Evolutionary conservation across 2,888 invertebrate genomes (phyloP).

Genomic region (Papilio demoleus): DNA sequence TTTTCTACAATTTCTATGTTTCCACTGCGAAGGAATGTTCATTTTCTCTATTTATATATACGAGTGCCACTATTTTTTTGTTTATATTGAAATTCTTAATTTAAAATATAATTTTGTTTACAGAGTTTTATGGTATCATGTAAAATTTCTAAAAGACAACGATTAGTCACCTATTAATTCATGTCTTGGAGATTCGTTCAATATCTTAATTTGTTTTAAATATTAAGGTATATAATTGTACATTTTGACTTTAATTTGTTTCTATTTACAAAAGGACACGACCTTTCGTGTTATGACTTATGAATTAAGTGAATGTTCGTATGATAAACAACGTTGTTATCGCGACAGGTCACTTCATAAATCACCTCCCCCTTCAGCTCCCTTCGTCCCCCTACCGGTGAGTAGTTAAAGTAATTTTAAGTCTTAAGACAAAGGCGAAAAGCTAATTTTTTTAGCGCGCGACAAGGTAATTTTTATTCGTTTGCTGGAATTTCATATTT

Average conservation of each 20-base stretch:
- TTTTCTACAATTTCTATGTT: conserved; percentile 2
- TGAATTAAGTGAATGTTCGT: conserved; percentile 35
- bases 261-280: conserved; percentile 18
- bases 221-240: not conserved
- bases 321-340: conserved; percentile 36
- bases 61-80: not conserved
- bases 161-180: too few species aligned
- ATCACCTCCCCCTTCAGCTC: not conserved
- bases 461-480: conserved; percentile 14
- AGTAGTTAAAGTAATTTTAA: conserved; percentile 27
- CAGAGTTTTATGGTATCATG: too few species aligned
- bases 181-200: too few species aligned
- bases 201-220: too few species aligned
- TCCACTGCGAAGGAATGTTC: conserved; percentile 8
- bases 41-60: conserved; percentile 1
- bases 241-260: conserved; percentile 3
- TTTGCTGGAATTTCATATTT: conserved; percentile 29
- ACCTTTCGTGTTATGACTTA: conserved; percentile 27
- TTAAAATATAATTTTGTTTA: too few species aligned
- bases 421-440: conserved; percentile 33
- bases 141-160: too few species aligned
- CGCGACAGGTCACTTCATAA: conserved; percentile 37
- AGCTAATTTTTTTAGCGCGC: conserved; percentile 25
- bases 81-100: not conserved
- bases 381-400: not conserved